Base-by-base conservation (phyloP, 2,113 vertebrate species). In the Scalopus aquaticus region DNA sequence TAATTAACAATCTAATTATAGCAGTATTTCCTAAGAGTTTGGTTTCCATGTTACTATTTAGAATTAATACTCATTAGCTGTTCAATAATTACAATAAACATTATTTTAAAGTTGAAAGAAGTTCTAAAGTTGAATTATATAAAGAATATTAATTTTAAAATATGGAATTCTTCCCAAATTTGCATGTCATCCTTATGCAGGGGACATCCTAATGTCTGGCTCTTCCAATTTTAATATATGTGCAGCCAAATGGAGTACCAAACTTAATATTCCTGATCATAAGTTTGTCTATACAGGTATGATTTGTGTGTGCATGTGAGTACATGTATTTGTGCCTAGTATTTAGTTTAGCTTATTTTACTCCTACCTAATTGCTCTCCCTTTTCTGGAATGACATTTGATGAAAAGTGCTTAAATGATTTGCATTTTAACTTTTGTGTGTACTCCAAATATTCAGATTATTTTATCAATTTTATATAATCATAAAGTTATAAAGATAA, bases 41-140 rank as follows among this genome's bases (percentile, higher is more conserved):
- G n/a, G 12, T 65, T 95, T 92, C 69, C 7, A 54, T 8, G 10
- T 77, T 19, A 32, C 54, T 72, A 76, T 20, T 11, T 35, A 91
- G 39, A 91, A 28, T 73, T 44, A 84, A 24, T 79, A 73, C 6
- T 81, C 83, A 79, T 69, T 64, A 69, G 22, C 7, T 35, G 0
- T 54, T 49, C 12, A 60, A 64, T 22, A 82, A 77, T 79, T 72
- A 56, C 6, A 76, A 46, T 35, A 84, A 86, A 26, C 30, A 56
- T 73, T 64, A 56, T 73, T 64, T 60, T n/a, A 79, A 42, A 67
- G 30, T 73, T 67, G 95, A 70, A 22, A 91, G 72, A 93, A 79
- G 12, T 81, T 80, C 54, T 92, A 84, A 86, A 74, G 84, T 0
- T 73, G 26, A 87, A 73, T 32, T 32, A 20, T 28, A 79, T 30